These are phyloP conservation scores for Pachyramphus minor DNA, from an alignment of 2,113 vertebrate species.

Conservation along the genomic window DNA sequence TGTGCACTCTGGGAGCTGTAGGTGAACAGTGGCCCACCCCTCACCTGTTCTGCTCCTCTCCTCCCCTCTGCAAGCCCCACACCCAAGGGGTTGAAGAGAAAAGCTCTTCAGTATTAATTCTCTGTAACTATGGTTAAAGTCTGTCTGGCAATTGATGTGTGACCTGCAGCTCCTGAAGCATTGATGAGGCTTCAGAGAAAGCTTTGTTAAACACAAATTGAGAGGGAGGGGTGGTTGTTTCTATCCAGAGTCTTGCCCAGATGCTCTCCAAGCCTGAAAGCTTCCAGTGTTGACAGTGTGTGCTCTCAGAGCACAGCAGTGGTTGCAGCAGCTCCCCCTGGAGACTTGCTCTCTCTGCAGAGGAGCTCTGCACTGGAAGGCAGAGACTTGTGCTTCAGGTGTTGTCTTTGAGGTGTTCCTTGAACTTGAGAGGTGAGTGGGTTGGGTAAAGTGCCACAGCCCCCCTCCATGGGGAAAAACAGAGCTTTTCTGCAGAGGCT, in stretches of 20 bases:
- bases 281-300: neutral
- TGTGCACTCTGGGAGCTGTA: neutral
- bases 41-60: neutral
- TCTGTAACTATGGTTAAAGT: neutral
- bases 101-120: neutral
- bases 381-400: neutral
- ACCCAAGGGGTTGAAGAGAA: neutral
- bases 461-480: rapidly evolving
- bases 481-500: neutral
- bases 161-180: neutral
- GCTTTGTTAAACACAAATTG: neutral
- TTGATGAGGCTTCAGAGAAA: neutral
- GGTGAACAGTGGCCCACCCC: neutral
- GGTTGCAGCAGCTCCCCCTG: neutral
- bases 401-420: neutral
- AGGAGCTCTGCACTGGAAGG: neutral
- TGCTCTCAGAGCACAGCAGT: neutral
- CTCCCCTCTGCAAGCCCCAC: neutral
- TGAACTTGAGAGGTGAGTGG: neutral
- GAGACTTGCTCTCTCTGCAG: neutral
- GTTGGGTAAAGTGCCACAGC: neutral
- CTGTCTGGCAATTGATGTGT: neutral
- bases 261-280: neutral
- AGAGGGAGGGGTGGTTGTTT: neutral
- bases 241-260: neutral